phyloP scores from a whole-genome alignment of 1,140 invertebrate species.

The Ditylenchus dipsaci region DNA sequence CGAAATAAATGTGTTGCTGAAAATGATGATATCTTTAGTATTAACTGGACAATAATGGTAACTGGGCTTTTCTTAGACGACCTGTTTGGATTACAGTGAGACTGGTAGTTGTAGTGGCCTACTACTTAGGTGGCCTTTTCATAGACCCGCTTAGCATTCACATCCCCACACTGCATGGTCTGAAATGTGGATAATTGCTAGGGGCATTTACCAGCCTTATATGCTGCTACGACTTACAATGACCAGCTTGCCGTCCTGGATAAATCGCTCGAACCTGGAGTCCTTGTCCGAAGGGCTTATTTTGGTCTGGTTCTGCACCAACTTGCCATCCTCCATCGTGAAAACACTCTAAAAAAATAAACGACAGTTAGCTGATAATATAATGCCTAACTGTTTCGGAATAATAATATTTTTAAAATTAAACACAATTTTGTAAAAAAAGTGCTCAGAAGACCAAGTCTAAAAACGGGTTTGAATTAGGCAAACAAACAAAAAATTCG shows the following conservation, averaged over 20 bases:
- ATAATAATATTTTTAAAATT: too few species aligned
- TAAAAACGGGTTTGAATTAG: too few species aligned
- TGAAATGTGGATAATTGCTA: not conserved
- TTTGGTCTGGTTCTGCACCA: slow-evolving; percentile 33
- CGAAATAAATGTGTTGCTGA: too few species aligned
- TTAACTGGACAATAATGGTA: too few species aligned
- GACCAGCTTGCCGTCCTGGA: slow-evolving; percentile 37
- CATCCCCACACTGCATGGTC: slow-evolving; percentile 20
- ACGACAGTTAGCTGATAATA: not conserved
- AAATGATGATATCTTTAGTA: too few species aligned
- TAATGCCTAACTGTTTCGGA: too few species aligned
- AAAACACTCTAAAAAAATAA: slow-evolving; percentile 36
- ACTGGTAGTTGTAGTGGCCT: not conserved
- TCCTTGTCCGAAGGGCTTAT: slow-evolving; percentile 42
- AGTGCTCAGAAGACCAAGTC: too few species aligned
- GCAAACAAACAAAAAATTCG: too few species aligned
- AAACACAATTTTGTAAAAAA: too few species aligned
- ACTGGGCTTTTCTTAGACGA: too few species aligned
- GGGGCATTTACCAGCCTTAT: not conserved
- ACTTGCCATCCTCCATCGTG: slow-evolving; percentile 33
- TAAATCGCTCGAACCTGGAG: slow-evolving; percentile 28
- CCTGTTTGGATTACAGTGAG: too few species aligned
- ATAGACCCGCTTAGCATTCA: slow-evolving; percentile 22
- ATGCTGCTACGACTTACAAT: too few species aligned
- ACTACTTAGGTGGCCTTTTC: slow-evolving; percentile 16